Evolutionary conservation across 2,113 vertebrate genomes (phyloP).

Genomic region (Hippopotamus amphibius): DNA sequence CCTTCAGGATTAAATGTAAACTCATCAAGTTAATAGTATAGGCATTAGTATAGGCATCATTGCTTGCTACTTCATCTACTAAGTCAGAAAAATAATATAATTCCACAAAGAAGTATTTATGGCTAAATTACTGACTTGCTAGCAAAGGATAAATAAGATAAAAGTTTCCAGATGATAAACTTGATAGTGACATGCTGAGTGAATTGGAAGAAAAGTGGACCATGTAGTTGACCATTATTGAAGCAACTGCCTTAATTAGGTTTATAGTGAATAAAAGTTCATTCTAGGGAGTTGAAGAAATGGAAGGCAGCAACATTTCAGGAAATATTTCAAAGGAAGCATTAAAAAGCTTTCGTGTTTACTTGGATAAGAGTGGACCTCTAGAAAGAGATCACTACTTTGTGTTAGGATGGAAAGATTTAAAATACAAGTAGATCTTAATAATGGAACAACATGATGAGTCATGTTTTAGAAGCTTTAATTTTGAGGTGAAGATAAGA

Average conservation of each 20-base stretch:
- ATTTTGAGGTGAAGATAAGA: constrained; percentile 6
- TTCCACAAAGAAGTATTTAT: background rate
- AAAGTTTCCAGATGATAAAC: background rate
- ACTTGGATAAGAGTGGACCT: background rate
- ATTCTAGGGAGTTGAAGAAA: background rate
- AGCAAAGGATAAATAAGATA: background rate
- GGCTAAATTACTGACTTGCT: background rate
- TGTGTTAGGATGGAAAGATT: background rate
- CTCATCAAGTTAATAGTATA: background rate
- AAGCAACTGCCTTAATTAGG: background rate
- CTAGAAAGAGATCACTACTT: background rate
- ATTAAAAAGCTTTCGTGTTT: background rate
- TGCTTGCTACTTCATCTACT: background rate
- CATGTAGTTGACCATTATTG: background rate
- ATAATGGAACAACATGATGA: background rate
- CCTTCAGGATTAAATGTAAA: background rate
- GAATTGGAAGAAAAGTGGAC: background rate
- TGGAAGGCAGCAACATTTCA: background rate
- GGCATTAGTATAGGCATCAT: background rate
- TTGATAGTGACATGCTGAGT: background rate
- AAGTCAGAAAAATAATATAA: background rate
- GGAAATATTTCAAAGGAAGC: background rate
- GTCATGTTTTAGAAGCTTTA: background rate
- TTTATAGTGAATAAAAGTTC: background rate
- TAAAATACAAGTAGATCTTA: background rate